These are phyloP conservation scores for Lathronympha strigana DNA, from an alignment of 2,888 invertebrate species.

Conservation along the genomic window DNA sequence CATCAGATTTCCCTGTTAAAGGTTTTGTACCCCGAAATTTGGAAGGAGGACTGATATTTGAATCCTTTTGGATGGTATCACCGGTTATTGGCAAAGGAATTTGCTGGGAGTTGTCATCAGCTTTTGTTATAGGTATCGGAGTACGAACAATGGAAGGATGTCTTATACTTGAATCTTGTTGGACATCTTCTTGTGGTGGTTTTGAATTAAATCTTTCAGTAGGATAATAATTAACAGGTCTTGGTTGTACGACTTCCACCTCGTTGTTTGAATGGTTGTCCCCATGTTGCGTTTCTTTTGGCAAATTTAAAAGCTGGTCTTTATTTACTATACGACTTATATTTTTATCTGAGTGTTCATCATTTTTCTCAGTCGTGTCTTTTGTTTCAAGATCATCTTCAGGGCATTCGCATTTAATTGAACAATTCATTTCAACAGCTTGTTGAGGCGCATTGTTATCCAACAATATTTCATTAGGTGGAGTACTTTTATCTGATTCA, in stretches of 20 bases:
- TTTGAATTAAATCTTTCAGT: neutral
- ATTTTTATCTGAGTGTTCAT: neutral
- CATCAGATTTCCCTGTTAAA: too few relatives aligned
- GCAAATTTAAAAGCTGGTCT: neutral
- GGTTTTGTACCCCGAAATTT: neutral
- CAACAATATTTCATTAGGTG: neutral
- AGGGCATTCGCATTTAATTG: neutral
- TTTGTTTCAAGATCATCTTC: neutral
- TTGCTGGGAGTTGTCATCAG: conserved; percentile 47
- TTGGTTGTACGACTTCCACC: neutral
- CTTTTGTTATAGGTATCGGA: conserved; percentile 20
- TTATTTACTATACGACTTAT: neutral
- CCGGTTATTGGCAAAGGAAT: conserved; percentile 51
- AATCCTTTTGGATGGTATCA: too few relatives aligned
- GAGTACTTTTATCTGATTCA: neutral
- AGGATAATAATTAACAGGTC: neutral
- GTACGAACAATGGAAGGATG: neutral
- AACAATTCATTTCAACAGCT: neutral
- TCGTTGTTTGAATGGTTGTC: neutral
- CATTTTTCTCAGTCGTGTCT: neutral
- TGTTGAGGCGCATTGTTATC: neutral
- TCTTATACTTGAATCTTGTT: neutral
- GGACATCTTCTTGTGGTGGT: neutral
- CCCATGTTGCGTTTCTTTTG: neutral
- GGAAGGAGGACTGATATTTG: conserved; percentile 22